These are phyloP conservation scores for Apaloderma vittatum DNA, from an alignment of 2,113 vertebrate species.

Conservation along the genomic window DNA sequence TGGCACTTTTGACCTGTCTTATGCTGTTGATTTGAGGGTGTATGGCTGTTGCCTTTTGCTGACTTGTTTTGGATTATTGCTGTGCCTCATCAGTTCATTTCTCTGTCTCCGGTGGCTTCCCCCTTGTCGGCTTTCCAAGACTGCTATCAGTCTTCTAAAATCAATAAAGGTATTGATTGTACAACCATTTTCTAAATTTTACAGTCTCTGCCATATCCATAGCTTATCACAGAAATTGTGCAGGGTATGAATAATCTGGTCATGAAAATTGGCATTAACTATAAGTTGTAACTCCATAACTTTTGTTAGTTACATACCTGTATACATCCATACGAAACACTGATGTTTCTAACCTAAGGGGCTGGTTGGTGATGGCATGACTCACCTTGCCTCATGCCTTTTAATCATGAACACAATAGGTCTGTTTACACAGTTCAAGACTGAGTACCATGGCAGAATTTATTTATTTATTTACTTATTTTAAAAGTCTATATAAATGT, in stretches of 20 bases:
- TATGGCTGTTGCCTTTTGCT: fast-evolving
- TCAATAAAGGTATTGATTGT: constrained; percentile 21
- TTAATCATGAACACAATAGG: not conserved
- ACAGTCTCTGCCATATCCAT: not conserved
- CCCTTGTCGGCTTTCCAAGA: not conserved
- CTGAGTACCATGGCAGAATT: not conserved
- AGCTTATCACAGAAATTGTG: not conserved
- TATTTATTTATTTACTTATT: not conserved
- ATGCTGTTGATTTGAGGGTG: not conserved
- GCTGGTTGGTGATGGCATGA: not conserved
- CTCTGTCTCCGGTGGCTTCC: not conserved
- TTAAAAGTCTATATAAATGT: not conserved
- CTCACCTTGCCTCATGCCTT: not conserved
- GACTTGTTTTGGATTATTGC: not conserved
- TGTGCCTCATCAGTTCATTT: not conserved
- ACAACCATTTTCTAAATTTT: constrained; percentile 42
- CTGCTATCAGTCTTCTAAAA: constrained; percentile 26
- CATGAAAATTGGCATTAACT: not conserved
- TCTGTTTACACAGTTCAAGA: not conserved
- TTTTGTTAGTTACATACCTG: not conserved
- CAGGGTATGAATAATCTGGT: not conserved
- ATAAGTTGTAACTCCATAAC: not conserved
- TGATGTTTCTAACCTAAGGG: not conserved
- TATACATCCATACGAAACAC: not conserved
- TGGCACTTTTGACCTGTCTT: not conserved